A percentile compares a stretch with the other conserved stretches of the same genome.
phyloP scores from a whole-genome alignment of 2,888 invertebrate genomes.

The Stramonita haemastoma region DNA sequence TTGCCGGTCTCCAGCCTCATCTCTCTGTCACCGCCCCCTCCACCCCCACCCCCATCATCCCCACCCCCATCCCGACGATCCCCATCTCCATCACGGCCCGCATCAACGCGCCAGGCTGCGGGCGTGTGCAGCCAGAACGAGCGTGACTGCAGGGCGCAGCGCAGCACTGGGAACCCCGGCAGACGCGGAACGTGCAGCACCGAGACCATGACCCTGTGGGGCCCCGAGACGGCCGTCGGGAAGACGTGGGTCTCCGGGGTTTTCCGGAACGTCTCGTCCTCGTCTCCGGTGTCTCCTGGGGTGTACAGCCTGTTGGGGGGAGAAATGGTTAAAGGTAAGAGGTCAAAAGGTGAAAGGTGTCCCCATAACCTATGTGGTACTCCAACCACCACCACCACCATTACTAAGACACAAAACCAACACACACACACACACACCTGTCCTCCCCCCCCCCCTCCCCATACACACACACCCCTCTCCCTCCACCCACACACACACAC shows the following conservation, averaged over 20 bases:
- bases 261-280: slow-evolving; percentile 79
- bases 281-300: slow-evolving; percentile 85
- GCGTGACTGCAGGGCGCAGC: slow-evolving; percentile 46
- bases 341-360: too few species aligned
- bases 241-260: slow-evolving; percentile 71
- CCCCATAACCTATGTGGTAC: too few species aligned
- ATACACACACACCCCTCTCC: too few species aligned
- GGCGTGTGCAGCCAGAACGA: neutral
- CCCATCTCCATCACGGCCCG: neutral
- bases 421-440: too few species aligned
- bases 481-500: too few species aligned
- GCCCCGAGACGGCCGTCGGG: slow-evolving; percentile 56
- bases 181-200: slow-evolving; percentile 54
- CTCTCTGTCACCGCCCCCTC: neutral
- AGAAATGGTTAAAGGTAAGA: neutral
- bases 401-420: too few species aligned
- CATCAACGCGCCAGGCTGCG: neutral
- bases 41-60: neutral
- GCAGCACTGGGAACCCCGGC: slow-evolving; percentile 48
- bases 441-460: too few species aligned
- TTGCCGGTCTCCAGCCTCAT: neutral
- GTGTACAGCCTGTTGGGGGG: slow-evolving; percentile 80
- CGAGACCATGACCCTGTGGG: slow-evolving; percentile 32
- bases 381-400: too few species aligned
- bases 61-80: neutral